Conservation (phyloP, 2,888 invertebrate species). For the Tolmerus cingulatus region DNA sequence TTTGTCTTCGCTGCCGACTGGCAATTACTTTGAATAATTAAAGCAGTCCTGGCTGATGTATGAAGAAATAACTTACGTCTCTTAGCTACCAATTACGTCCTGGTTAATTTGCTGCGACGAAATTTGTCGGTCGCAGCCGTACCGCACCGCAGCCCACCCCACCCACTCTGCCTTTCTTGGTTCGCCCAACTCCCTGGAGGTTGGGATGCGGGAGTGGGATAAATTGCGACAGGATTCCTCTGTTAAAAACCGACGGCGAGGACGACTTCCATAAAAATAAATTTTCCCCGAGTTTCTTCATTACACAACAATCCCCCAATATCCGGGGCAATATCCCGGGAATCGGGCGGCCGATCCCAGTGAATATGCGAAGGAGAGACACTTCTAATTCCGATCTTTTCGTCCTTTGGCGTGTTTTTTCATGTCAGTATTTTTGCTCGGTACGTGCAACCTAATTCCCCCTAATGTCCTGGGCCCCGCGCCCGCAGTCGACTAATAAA, state of each 20-base stretch:
- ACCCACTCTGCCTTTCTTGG: neutral
- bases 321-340: conserved; percentile 11
- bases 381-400: neutral
- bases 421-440: conserved; percentile 23
- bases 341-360: neutral
- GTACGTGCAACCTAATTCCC: conserved; percentile 25
- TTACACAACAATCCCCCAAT: conserved; percentile 12
- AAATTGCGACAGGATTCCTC: neutral
- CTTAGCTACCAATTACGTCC: conserved; percentile 21
- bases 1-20: neutral
- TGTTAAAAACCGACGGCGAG: neutral
- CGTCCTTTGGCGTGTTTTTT: conserved; percentile 13
- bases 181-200: neutral
- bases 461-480: conserved; percentile 1
- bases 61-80: conserved; percentile 20
- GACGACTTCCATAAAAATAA: conserved; percentile 23
- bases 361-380: conserved; percentile 12
- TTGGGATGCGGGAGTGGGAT: neutral
- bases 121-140: neutral
- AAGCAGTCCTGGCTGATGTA: neutral
- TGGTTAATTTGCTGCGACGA: conserved; percentile 21
- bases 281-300: conserved; percentile 34
- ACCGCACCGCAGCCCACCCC: neutral
- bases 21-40: conserved; percentile 11
- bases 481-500: conserved; percentile 19